These are phyloP conservation scores for Proteles cristata DNA, from an alignment of 2,113 vertebrate genomes.

Conservation along the genomic window DNA sequence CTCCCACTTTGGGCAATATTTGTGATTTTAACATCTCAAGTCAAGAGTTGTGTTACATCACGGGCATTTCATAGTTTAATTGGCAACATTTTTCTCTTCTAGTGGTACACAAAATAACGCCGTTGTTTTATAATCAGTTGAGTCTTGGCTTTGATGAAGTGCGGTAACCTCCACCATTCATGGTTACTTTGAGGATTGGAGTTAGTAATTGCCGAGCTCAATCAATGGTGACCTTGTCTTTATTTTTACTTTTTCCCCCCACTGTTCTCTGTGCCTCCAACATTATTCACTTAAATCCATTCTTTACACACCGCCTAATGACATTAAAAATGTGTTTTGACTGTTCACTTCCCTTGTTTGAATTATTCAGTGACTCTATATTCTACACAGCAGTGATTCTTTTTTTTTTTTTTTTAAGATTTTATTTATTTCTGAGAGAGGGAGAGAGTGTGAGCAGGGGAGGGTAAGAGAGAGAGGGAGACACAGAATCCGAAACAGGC, in stretches of 20 bases:
- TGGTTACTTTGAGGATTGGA: background rate
- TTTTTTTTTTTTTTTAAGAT: too few relatives aligned
- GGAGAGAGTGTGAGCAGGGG: too few relatives aligned
- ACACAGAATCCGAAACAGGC: too few relatives aligned
- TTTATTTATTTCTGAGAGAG: too few relatives aligned
- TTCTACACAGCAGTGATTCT: too few relatives aligned
- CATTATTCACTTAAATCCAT: background rate
- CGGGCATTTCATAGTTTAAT: background rate
- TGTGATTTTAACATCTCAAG: background rate
- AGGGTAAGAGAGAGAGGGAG: too few relatives aligned
- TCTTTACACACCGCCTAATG: background rate
- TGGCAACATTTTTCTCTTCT: background rate
- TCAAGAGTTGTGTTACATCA: background rate
- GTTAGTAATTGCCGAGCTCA: background rate
- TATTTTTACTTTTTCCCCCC: background rate
- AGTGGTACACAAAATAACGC: background rate
- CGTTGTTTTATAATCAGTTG: background rate
- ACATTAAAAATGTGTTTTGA: background rate
- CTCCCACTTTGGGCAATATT: background rate
- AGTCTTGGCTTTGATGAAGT: background rate
- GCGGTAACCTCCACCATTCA: background rate
- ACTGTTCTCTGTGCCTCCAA: background rate
- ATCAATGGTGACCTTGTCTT: background rate
- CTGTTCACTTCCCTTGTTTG: background rate
- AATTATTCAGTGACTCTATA: background rate